Conservation (phyloP, 2,113 vertebrate genomes). For the Psittacula cyanocephala region DNA sequence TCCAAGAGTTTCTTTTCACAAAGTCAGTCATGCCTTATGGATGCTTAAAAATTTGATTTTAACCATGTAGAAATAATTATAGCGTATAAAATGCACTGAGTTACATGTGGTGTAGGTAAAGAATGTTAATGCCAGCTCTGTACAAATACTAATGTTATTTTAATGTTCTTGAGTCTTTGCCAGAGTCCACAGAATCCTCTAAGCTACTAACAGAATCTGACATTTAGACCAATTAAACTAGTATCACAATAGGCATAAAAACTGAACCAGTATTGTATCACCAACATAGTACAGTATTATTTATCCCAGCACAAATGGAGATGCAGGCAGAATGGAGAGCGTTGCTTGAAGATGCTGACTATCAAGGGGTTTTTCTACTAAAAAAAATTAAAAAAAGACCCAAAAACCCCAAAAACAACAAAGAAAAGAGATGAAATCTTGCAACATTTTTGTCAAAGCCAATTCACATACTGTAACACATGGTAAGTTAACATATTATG, state of each 20-base stretch:
- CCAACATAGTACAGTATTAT: accelerated
- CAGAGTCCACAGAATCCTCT: background rate
- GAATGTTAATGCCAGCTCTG: background rate
- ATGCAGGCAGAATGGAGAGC: background rate
- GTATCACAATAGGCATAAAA: background rate
- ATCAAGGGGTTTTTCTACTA: background rate
- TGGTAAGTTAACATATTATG: background rate
- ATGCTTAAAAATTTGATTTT: background rate
- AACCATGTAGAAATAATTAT: background rate
- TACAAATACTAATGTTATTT: background rate
- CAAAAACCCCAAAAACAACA: background rate
- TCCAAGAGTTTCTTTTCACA: background rate
- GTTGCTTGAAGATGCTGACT: background rate
- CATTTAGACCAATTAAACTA: background rate
- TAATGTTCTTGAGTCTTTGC: background rate
- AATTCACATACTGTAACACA: background rate
- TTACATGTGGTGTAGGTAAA: background rate
- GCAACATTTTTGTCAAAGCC: background rate
- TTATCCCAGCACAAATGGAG: background rate
- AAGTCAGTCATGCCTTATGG: background rate
- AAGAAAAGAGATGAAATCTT: background rate
- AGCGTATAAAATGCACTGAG: background rate
- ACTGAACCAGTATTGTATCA: background rate
- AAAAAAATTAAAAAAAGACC: background rate
- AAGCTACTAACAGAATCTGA: background rate